A percentile compares a stretch with the other conserved stretches of the same genome.
Conservation (phyloP, 2,113 vertebrate genomes). For the Ophiodon elongatus region DNA sequence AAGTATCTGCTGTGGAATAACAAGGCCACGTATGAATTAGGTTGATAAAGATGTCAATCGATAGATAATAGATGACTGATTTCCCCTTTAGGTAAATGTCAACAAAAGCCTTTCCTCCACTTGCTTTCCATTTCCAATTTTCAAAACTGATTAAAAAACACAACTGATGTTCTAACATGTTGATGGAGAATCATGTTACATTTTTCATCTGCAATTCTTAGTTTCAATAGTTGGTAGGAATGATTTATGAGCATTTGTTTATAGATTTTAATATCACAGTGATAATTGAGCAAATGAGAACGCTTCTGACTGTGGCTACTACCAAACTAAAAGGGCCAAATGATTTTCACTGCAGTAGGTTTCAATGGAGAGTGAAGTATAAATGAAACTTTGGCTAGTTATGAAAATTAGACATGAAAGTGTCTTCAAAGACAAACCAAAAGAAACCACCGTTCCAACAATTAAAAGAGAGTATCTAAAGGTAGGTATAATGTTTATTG, state of each 20-base stretch:
- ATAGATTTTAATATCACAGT: neutral
- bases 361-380: neutral
- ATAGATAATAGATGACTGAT: neutral
- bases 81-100: constrained; percentile 1
- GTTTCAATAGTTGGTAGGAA: neutral
- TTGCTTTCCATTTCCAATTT: neutral
- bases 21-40: neutral
- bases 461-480: neutral
- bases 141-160: neutral
- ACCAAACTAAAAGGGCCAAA: neutral
- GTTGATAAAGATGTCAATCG: constrained; percentile 10
- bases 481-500: neutral
- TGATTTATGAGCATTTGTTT: neutral
- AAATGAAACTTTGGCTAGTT: neutral
- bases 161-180: neutral
- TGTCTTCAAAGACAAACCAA: neutral
- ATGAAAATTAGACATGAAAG: neutral
- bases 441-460: neutral
- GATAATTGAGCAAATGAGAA: neutral
- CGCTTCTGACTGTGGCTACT: neutral
- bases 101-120: constrained; percentile 9
- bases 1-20: neutral
- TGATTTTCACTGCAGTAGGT: neutral
- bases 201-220: neutral
- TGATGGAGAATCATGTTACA: neutral